Evolutionary conservation across 2,888 invertebrate genomes (phyloP).

Genomic region (Phrixothrix hirtus): DNA sequence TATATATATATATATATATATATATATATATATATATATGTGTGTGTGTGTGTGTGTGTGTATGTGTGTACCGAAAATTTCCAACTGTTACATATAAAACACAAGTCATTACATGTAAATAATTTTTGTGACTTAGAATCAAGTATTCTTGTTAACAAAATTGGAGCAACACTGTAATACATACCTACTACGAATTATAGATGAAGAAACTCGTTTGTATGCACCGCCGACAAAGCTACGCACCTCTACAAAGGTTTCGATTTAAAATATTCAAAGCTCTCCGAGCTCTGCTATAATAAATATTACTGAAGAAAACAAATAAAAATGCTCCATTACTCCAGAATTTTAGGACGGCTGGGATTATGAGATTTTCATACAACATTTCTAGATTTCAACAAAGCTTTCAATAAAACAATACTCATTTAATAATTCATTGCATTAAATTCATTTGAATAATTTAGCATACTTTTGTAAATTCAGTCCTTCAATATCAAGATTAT

Average conservation of each 20-base stretch:
- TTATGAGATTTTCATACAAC: constrained; percentile 12
- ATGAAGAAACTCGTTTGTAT: constrained; percentile 25
- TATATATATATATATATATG: no score
- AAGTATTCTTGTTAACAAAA: constrained; percentile 12
- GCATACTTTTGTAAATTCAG: no score
- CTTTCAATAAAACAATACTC: no score
- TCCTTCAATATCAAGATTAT: no score
- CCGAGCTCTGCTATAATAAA: constrained; percentile 22
- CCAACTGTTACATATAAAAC: no score
- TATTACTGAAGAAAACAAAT: constrained; percentile 27
- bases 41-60: no score
- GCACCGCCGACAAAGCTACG: constrained; percentile 27
- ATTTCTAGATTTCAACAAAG: constrained; percentile 14
- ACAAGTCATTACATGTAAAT: no score
- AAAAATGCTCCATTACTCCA: constrained; percentile 23
- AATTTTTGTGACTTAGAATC: no score
- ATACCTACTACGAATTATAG: constrained; percentile 22
- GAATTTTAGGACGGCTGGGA: constrained; percentile 18
- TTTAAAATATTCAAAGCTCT: constrained; percentile 27
- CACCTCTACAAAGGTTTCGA: constrained; percentile 21
- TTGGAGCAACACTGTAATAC: constrained; percentile 13
- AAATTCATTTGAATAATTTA: no score
- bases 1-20: no score
- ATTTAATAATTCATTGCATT: no score
- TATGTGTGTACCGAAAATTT: no score